Conservation (phyloP, 2,797 vertebrate genomes). For the Ara ararauna region DNA sequence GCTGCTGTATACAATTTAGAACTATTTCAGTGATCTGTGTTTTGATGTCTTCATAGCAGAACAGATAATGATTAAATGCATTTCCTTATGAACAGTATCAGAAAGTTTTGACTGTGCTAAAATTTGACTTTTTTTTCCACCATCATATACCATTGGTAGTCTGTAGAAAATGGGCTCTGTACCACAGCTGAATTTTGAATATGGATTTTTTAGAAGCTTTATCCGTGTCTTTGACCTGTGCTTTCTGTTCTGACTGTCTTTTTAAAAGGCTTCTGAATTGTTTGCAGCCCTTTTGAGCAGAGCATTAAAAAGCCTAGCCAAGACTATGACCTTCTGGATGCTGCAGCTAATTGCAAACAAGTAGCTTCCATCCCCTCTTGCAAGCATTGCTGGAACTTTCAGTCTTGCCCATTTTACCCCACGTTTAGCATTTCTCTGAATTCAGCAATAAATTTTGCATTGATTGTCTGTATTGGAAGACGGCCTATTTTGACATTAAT, state of each 20-base stretch:
- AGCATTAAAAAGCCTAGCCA: constrained; percentile 36
- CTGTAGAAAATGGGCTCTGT: constrained; percentile 19
- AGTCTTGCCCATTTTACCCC: constrained; percentile 36
- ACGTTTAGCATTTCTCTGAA: constrained; percentile 56
- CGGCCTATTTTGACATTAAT: constrained; percentile 61
- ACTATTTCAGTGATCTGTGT: constrained; percentile 16
- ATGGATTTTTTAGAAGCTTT: constrained; percentile 49
- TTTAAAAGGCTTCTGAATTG: constrained; percentile 23
- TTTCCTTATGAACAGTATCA: constrained; percentile 17
- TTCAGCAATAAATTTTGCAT: constrained; percentile 66
- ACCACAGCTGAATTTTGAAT: background rate
- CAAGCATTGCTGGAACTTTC: constrained; percentile 10
- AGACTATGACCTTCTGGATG: constrained; percentile 52
- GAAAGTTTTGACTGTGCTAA: constrained; percentile 28
- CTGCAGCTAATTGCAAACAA: constrained; percentile 61
- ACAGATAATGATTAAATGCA: constrained; percentile 24
- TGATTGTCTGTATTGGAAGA: constrained; percentile 22
- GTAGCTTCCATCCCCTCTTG: background rate
- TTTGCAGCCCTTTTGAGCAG: constrained; percentile 17
- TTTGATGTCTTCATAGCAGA: constrained; percentile 25
- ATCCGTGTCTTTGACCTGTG: background rate
- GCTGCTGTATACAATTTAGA: constrained; percentile 28
- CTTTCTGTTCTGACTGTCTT: constrained; percentile 12
- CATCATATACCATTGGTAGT: background rate
- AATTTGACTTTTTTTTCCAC: constrained; percentile 34